A percentile compares a stretch with the other conserved stretches of the same genome.
These are phyloP conservation scores for Tethya wilhelma DNA, from an alignment of 37 sponge, comb jelly and placozoan species.

Conservation along the genomic window DNA sequence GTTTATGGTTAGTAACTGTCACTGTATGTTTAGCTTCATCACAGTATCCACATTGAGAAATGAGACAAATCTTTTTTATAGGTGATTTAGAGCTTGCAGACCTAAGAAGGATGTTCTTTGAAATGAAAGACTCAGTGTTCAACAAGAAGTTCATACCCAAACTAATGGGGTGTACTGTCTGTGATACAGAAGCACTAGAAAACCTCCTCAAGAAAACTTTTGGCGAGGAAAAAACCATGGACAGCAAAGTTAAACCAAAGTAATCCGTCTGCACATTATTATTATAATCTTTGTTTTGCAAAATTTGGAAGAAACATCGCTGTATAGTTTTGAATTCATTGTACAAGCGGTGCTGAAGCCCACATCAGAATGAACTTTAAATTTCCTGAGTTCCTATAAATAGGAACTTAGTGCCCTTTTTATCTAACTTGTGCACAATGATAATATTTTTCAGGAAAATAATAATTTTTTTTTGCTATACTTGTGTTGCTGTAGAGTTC, in stretches of 20 bases:
- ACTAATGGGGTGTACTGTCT: background rate
- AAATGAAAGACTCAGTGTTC: conserved; percentile 52
- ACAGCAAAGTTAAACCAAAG: conserved; percentile 34
- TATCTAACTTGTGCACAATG: too few relatives aligned
- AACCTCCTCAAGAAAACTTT: conserved; percentile 27
- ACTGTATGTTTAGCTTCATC: background rate
- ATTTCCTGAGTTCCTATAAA: too few relatives aligned
- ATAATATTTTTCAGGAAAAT: too few relatives aligned
- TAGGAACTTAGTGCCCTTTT: too few relatives aligned
- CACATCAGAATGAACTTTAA: too few relatives aligned
- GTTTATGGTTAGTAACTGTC: conserved; percentile 61
- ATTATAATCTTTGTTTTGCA: background rate
- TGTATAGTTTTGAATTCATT: too few relatives aligned
- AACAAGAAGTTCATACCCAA: conserved; percentile 13
- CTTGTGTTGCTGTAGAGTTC: too few relatives aligned
- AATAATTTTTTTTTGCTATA: background rate
- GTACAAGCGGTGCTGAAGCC: too few relatives aligned
- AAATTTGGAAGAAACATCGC: too few relatives aligned
- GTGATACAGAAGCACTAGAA: conserved; percentile 60
- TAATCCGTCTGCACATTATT: background rate
- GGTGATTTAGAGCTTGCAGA: conserved; percentile 17
- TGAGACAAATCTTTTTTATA: too few relatives aligned
- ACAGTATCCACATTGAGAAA: too few relatives aligned
- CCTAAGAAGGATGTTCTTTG: conserved; percentile 38
- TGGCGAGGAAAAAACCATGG: conserved; percentile 23